Evolutionary conservation across 2,113 vertebrate genomes (phyloP), one percentile per base, ranked within the genome.

Genomic region (Seriola quinqueradiata): DNA sequence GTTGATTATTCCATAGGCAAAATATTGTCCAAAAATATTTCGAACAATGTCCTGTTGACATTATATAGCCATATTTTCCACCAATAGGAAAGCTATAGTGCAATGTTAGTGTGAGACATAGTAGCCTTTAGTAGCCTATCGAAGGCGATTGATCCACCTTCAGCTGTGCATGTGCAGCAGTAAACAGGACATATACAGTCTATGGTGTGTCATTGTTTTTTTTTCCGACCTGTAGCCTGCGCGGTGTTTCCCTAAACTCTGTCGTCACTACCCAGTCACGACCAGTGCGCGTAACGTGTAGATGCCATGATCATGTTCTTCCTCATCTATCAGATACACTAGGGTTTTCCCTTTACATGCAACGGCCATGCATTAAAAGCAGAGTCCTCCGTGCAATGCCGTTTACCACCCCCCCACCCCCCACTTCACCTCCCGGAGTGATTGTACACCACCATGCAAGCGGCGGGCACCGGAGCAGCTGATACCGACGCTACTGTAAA

Each of bases 181-280:
- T 50, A 55, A n/a, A 55, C 21, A 10, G 21, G 52, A 11, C 52
- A 55, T 28, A 28, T 28, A 28, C 52, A 38, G 38, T 38, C 6
- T 38, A 38, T 8, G 38, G 8, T 28, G 28, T 28, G 38, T 11
- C 19, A 21, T 17, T 40, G 69, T 58, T n/a, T 5, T 36, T 4
- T 19, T 0, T 8, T 12, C 54, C 48, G 73, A 79, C 65, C 77
- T 84, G 82, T 57, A 67, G 79, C 25, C 42, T 17, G 71, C 58
- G 36, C 46, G 79, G 90, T 83, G 86, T 78, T 50, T 46, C 84
- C 89, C 73, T 60, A 21, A 5, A 36, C 79, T 82, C 65, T 89
- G 87, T 84, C 92, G 87, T 92, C 89, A 92, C 66, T 21, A 36
- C 19, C 21, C 81, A 85, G 89, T 92, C 92, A 93, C 92, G 89